Conservation (phyloP, 1,140 invertebrate species). For the Lasioglossum albipes region DNA sequence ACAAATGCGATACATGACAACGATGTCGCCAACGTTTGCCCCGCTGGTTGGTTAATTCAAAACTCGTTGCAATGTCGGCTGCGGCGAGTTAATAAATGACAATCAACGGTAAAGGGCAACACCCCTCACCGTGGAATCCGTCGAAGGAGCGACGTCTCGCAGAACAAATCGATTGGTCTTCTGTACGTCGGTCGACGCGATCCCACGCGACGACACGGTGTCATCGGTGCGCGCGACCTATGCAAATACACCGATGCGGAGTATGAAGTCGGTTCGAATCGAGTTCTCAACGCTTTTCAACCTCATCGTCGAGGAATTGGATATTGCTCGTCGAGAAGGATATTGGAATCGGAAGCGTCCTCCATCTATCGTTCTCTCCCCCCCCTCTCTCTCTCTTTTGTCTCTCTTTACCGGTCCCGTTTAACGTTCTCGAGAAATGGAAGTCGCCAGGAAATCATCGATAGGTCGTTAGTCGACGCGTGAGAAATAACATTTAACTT, state of each 20-base stretch:
- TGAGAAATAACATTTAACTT: slow-evolving; percentile 8
- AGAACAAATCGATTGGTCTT: slow-evolving; percentile 30
- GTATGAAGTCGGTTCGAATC: slow-evolving; percentile 9
- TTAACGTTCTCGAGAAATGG: slow-evolving; percentile 15
- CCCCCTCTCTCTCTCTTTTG: no score
- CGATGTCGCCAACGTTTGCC: slow-evolving; percentile 1
- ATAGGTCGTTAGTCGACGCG: slow-evolving; percentile 9
- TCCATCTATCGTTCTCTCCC: not conserved
- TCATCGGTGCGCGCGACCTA: slow-evolving; percentile 30
- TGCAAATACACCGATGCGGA: slow-evolving; percentile 26
- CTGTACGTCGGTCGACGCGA: slow-evolving; percentile 10
- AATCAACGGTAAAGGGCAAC: slow-evolving; percentile 43
- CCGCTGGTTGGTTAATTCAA: not conserved
- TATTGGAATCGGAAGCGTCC: slow-evolving; percentile 35
- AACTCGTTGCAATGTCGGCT: not conserved
- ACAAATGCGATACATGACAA: not conserved
- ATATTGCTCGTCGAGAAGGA: slow-evolving; percentile 11
- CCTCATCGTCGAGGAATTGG: not conserved
- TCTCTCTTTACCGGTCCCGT: no score
- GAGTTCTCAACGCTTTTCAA: slow-evolving; percentile 24
- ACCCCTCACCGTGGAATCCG: slow-evolving; percentile 31
- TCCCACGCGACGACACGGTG: slow-evolving; percentile 29
- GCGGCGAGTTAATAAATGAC: not conserved
- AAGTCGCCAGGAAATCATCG: slow-evolving; percentile 35
- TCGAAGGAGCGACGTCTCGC: slow-evolving; percentile 12